Conservation (phyloP, 2,113 vertebrate genomes). For the Turnix velox region DNA sequence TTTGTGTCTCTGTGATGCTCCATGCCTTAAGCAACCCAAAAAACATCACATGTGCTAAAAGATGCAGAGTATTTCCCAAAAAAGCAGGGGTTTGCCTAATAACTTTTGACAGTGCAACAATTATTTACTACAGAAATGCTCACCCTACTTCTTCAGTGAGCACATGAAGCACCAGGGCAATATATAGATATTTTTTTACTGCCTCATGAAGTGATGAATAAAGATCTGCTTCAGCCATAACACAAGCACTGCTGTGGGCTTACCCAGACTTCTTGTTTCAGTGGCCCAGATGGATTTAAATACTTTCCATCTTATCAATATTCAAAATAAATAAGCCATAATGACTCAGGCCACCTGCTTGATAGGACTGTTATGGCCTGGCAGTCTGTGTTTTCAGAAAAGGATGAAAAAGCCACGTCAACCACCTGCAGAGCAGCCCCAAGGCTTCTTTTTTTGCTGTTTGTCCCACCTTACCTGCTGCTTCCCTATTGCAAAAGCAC, state of each 20-base stretch:
- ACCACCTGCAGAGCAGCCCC: neutral
- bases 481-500: rapidly evolving
- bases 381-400: neutral
- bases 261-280: neutral
- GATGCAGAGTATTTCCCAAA: neutral
- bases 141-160: rapidly evolving
- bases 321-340: neutral
- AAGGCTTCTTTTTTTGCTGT: neutral
- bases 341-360: neutral
- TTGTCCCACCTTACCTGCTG: neutral
- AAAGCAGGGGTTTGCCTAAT: neutral
- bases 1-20: neutral
- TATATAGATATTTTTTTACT: rapidly evolving
- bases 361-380: neutral
- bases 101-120: neutral
- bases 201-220: neutral
- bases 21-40: neutral
- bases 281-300: neutral
- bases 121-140: neutral
- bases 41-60: rapidly evolving
- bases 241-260: neutral
- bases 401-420: neutral
- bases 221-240: neutral
- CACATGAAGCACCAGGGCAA: rapidly evolving
- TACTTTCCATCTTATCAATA: neutral